Percentiles rank a stretch among this genome's conserved stretches.
phyloP scores from a whole-genome alignment of 2,888 invertebrate species.

The Caenorhabditis sp. region DNA sequence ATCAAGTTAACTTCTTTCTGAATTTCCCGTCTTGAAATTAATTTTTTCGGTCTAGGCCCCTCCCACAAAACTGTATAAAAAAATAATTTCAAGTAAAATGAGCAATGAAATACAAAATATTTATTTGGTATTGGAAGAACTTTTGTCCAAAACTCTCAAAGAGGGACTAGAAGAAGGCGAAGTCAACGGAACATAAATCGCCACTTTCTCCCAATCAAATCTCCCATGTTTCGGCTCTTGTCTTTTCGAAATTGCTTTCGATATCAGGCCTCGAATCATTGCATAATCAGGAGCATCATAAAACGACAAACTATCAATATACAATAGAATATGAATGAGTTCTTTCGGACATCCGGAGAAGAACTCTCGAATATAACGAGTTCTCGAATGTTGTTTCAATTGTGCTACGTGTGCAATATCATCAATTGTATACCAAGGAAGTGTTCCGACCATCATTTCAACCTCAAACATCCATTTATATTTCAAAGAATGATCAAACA shows the following conservation, averaged over 20 bases:
- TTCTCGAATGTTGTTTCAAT: constrained; percentile 32
- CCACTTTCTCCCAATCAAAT: background rate
- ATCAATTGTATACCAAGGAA: constrained; percentile 56
- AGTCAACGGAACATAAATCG: background rate
- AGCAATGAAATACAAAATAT: too few species aligned
- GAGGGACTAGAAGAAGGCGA: background rate
- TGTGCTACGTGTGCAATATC: constrained; percentile 39
- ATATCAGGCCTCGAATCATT: constrained; percentile 41
- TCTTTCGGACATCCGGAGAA: constrained; percentile 61
- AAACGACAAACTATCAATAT: constrained; percentile 45
- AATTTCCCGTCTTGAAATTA: too few species aligned
- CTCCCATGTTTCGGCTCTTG: background rate
- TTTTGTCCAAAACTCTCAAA: too few species aligned
- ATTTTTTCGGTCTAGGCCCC: too few species aligned
- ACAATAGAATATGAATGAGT: constrained; percentile 44
- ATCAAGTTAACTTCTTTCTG: too few species aligned
- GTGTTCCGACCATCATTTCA: constrained; percentile 54
- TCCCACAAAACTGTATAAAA: too few species aligned
- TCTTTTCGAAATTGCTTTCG: background rate
- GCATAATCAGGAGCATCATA: constrained; percentile 60
- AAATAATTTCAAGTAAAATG: too few species aligned
- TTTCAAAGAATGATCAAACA: too few species aligned
- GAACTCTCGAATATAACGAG: constrained; percentile 40
- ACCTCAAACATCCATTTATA: constrained; percentile 35
- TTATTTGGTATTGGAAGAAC: too few species aligned